phyloP scores from a whole-genome alignment of 2,888 invertebrate genomes.

The Eurytoma adleriae region DNA sequence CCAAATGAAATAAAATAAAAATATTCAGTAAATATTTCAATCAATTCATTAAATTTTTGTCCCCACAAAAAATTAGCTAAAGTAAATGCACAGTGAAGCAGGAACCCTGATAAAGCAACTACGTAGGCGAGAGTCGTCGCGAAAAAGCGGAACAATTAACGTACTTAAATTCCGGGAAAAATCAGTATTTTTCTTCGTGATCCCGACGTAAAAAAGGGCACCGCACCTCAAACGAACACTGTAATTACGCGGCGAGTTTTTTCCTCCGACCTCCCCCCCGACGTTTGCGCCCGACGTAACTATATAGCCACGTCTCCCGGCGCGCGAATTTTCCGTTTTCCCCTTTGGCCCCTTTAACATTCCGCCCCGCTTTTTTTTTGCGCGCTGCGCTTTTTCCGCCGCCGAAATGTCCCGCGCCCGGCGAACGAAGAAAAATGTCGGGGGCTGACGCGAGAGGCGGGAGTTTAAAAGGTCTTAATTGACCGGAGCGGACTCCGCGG shows the following conservation, averaged over 20 bases:
- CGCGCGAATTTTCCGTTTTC: conserved; percentile 14
- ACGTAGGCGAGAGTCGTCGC: neutral
- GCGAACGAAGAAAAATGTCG: conserved; percentile 30
- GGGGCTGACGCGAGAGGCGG: neutral
- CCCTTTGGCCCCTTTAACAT: neutral
- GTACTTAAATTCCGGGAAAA: conserved; percentile 9
- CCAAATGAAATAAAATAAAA: too few relatives aligned
- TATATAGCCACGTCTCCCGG: neutral
- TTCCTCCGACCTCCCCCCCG: neutral
- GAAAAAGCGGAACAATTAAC: neutral
- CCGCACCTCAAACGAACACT: neutral
- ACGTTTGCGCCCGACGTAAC: neutral
- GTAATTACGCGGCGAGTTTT: conserved; percentile 11
- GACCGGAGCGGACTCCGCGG: conserved; percentile 22
- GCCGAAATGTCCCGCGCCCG: neutral
- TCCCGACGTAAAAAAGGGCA: neutral
- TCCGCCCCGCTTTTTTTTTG: too few relatives aligned
- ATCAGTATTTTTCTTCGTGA: neutral
- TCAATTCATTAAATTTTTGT: too few relatives aligned
- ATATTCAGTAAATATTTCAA: too few relatives aligned
- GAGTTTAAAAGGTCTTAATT: conserved; percentile 49
- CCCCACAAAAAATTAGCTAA: too few relatives aligned
- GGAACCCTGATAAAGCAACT: too few relatives aligned
- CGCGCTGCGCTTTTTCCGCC: conserved; percentile 1
- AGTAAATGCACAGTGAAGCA: too few relatives aligned